Evolutionary conservation across 2,888 invertebrate genomes (phyloP).

Genomic region (Terebella lapidaria): DNA sequence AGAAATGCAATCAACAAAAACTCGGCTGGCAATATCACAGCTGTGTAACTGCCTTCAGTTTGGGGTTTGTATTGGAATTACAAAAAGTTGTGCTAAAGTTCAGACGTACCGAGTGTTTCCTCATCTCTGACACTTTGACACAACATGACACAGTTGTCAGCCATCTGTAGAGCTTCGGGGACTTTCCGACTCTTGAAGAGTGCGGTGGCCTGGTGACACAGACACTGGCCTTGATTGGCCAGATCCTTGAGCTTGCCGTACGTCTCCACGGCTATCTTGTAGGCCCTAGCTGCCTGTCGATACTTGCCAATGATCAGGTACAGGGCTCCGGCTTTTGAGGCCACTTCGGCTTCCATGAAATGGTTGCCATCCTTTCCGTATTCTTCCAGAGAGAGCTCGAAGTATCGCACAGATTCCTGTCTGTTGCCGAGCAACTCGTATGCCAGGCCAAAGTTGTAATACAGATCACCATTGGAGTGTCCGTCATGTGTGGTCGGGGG

Average conservation of each 20-base stretch:
- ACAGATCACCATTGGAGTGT: constrained; percentile 39
- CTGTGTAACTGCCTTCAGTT: too few species aligned
- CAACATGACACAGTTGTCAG: constrained; percentile 18
- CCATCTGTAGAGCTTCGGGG: constrained; percentile 10
- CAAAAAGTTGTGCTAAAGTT: too few species aligned
- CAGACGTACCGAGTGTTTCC: too few species aligned
- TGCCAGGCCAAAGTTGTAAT: constrained; percentile 41
- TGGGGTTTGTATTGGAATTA: too few species aligned
- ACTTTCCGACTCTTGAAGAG: constrained; percentile 6
- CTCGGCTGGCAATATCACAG: too few species aligned
- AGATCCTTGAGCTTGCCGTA: constrained; percentile 19
- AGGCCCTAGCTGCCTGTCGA: constrained; percentile 16
- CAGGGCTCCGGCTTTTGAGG: constrained; percentile 15
- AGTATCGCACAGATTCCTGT: constrained; percentile 29
- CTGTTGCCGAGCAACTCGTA: constrained; percentile 30
- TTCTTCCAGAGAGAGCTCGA: constrained; percentile 32
- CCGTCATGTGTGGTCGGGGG: constrained; percentile 27
- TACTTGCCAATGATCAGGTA: constrained; percentile 9
- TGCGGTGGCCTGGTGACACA: constrained; percentile 20
- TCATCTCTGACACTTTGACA: too few species aligned
- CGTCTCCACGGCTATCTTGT: constrained; percentile 20
- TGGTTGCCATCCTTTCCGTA: constrained; percentile 28
- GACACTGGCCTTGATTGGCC: constrained; percentile 23
- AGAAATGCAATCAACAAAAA: neutral
- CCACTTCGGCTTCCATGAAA: constrained; percentile 28